Evolutionary conservation across 2,113 vertebrate species (phyloP), one percentile per base, ranked within the genome.

Genomic region (Rutilus rutilus): DNA sequence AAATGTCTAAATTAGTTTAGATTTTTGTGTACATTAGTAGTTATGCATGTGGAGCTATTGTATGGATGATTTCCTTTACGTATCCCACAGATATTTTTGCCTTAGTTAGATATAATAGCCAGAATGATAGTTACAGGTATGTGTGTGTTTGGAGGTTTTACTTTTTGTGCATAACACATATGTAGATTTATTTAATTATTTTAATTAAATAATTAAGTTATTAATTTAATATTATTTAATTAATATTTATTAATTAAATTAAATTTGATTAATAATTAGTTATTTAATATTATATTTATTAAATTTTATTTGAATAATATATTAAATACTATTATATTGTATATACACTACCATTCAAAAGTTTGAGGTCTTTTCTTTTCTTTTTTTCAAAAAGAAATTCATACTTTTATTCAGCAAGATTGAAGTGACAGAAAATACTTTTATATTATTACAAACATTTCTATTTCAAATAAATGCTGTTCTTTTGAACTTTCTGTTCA

Each of bases 41-140:
- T 30, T 82, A 36, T 52, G 11, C 11, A 52, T 59, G 6, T 60
- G 6, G 3, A 60, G 33, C 21, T 42, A 42, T 45, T 83, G 19
- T 75, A 25, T 4, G 19, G 14, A 4, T 30, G 47, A 73, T 87
- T 95, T 96, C 96, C 95, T 97, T 96, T 89, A 96, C 92, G 85
- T 6, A 21, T 1, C 6, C 52, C 65, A n/a, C 92, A 99, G 98
- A 99, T 96, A 99, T 99, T 93, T 99, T 99, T 97, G 98, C 97
- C 95, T 97, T 99, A 96, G 98, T 99, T 94, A 96, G 96, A 90
- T 99, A 99, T 83, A 97, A 97, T 91, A 97, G 95, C 87, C 96
- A 97, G 93, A 98, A 96, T 88, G 96, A 98, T 94, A 97, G 97
- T 92, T 99, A 99, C 96, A 98, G 98, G 98, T 99, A 92, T 81